Percentiles rank a stretch among this genome's conserved stretches.
These are phyloP conservation scores for Gorsachius goisagi DNA, from an alignment of 2,113 vertebrate genomes.

Conservation along the genomic window DNA sequence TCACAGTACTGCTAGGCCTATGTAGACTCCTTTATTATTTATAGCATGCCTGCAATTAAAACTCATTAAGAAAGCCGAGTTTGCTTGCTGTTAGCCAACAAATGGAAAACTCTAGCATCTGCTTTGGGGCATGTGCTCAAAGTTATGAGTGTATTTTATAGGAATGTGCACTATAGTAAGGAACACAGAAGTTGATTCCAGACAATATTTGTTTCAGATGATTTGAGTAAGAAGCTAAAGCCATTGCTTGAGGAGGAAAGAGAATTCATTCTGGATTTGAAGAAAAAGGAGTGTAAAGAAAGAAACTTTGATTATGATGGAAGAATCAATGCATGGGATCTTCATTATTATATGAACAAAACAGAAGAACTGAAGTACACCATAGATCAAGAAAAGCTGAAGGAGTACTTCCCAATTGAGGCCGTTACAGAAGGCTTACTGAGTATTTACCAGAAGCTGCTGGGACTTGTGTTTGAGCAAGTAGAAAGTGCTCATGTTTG, in stretches of 20 bases:
- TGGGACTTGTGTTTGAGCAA: slow-evolving; percentile 86
- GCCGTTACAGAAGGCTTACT: slow-evolving; percentile 89
- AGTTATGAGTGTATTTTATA: neutral
- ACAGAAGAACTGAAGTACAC: slow-evolving; percentile 90
- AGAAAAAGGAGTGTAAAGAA: slow-evolving; percentile 87
- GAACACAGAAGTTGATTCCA: neutral
- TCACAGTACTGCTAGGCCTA: neutral
- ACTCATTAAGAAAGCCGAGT: neutral
- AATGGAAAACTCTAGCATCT: neutral
- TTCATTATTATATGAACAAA: slow-evolving; percentile 92
- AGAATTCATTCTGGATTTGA: slow-evolving; percentile 84
- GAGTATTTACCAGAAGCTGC: slow-evolving; percentile 88
- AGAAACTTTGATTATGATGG: slow-evolving; percentile 80
- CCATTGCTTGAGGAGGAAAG: slow-evolving; percentile 85
- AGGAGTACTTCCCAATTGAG: slow-evolving; percentile 91
- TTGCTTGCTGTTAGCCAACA: neutral
- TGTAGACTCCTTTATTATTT: neutral
- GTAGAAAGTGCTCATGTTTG: slow-evolving; percentile 82
- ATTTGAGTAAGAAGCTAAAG: slow-evolving; percentile 85
- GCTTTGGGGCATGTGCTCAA: neutral
- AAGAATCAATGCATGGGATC: slow-evolving; percentile 92
- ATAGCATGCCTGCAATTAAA: neutral
- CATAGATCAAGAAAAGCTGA: slow-evolving; percentile 90
- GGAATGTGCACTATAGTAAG: neutral
- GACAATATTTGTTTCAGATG: slow-evolving; percentile 72